Evolutionary conservation across 2,113 vertebrate species (phyloP), one percentile per base, ranked within the genome.

Genomic region (Datnioides undecimradiatus): DNA sequence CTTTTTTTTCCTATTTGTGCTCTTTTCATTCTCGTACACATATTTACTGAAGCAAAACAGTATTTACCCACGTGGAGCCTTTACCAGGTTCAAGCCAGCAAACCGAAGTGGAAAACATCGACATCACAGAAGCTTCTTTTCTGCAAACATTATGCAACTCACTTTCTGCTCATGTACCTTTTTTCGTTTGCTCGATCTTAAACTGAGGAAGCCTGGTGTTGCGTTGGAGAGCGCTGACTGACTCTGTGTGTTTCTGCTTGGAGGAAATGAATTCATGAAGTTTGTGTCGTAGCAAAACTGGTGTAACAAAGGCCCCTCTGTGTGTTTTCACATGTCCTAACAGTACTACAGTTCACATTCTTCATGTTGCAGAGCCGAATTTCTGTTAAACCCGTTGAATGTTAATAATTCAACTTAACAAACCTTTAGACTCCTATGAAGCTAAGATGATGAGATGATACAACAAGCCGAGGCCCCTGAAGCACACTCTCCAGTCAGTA

Each of bases 51-150:
- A 94, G 91, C 90, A 86, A 29, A 95, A 91, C 91, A 92, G 88
- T 79, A 71, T 85, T 85, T 72, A 86, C 89, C 86, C 58, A 94
- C 85, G 84, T 76, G 65, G 57, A 87, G 87, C 75, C 77, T 79
- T 85, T 87, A 87, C 93, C 90, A 82, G 86, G 84, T 92, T 91
- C 86, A 60, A 27, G 90, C 95, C 91, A 90, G 82, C 83, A 90
- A 76, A 85, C 80, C 64, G 19, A 90, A 82, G 68, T 48, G 38
- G 71, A 74, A 74, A 90, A 88, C 79, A 92, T 90, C 92, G n/a
- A 38, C 85, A 55, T 69, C 79, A 87, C 87, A 40, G 40, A 83
- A 11, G 21, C 21, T 58, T 76, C 60, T 68, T 83, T 79, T 84
- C 85, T 84, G 80, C 92, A 92, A 92, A 94, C 84, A 82, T 71